phyloP scores from a whole-genome alignment of 2,888 invertebrate species.

The Julus scanicus region DNA sequence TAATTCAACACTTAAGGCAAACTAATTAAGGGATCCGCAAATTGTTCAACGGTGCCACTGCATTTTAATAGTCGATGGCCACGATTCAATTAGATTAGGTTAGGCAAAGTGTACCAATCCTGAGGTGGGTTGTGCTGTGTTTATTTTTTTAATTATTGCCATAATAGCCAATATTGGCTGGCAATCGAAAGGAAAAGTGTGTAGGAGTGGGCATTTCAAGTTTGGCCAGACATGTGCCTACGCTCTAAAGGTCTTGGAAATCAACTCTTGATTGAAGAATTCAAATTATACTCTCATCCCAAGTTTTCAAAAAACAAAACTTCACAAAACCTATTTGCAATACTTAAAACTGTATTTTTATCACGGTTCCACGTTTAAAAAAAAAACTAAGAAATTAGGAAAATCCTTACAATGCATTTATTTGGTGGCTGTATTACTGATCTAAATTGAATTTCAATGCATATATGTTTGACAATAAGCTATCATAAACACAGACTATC shows the following conservation, averaged over 20 bases:
- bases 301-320: background rate
- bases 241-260: background rate
- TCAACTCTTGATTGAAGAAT: background rate
- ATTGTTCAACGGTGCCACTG: background rate
- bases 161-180: background rate
- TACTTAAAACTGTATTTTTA: too few species aligned
- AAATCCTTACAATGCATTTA: too few species aligned
- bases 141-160: background rate
- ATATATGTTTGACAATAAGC: too few species aligned
- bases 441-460: too few species aligned
- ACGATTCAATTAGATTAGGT: background rate
- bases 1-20: background rate
- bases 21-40: background rate
- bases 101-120: background rate
- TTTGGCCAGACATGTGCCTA: background rate
- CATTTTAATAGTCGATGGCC: background rate
- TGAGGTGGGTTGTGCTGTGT: background rate
- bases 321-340: background rate
- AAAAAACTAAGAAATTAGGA: too few species aligned
- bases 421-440: too few species aligned
- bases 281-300: background rate
- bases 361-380: too few species aligned
- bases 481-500: too few species aligned
- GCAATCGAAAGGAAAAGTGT: background rate
- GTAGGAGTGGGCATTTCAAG: background rate